Conservation (phyloP, 1,140 invertebrate genomes). For the Andricus grossulariae region DNA sequence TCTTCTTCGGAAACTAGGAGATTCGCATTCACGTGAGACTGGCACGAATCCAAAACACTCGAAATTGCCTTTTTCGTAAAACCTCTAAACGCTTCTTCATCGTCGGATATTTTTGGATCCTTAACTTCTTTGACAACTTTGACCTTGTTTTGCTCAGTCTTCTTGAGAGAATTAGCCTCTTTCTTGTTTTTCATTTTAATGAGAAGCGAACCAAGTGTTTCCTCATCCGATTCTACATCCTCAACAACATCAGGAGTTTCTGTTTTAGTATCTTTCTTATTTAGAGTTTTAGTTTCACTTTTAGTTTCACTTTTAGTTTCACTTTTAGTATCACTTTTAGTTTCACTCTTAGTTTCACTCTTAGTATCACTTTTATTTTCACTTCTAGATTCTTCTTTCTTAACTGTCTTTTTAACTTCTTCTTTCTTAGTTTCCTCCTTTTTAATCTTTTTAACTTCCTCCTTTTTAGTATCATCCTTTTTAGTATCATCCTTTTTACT, state of each 20-base stretch:
- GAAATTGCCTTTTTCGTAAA: constrained; percentile 72
- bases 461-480: constrained; percentile 39
- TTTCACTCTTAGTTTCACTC: too few species aligned
- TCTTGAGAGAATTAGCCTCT: constrained; percentile 44
- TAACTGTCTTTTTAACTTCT: constrained; percentile 45
- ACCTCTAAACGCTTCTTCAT: constrained; percentile 76
- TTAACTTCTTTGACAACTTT: constrained; percentile 28
- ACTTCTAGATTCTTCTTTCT: constrained; percentile 53
- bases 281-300: background rate
- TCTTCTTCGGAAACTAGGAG: constrained; percentile 38
- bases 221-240: constrained; percentile 61
- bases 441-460: constrained; percentile 41
- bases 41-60: constrained; percentile 61
- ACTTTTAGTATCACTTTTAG: constrained; percentile 22
- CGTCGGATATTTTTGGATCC: constrained; percentile 69
- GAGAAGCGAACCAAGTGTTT: constrained; percentile 63
- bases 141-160: constrained; percentile 37
- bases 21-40: constrained; percentile 59
- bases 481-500: constrained; percentile 34
- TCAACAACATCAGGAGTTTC: background rate
- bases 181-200: constrained; percentile 66
- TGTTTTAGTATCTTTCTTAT: background rate
- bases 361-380: constrained; percentile 36
- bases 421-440: constrained; percentile 41
- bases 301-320: background rate